Conservation (phyloP, 2,797 vertebrate genomes). For the Ceryle rudis region DNA sequence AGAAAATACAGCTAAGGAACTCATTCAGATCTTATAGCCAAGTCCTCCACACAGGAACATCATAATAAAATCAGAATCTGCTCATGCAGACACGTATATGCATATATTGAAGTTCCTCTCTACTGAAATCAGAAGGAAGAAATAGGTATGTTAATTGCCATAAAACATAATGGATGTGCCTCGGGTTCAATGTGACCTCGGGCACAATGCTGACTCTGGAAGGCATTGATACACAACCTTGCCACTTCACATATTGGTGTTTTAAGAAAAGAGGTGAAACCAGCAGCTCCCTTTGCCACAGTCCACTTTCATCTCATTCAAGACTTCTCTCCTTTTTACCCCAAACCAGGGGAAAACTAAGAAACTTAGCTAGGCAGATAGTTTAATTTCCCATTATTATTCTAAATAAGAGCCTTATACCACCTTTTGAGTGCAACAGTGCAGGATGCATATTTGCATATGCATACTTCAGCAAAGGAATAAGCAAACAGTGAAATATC, state of each 20-base stretch:
- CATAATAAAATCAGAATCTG: neutral
- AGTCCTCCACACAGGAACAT: neutral
- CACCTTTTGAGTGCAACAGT: neutral
- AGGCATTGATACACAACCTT: neutral
- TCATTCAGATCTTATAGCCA: neutral
- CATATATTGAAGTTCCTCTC: neutral
- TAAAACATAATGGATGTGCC: neutral
- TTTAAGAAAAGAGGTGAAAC: neutral
- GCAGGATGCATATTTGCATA: neutral
- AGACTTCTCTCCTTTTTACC: neutral
- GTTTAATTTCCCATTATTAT: too few species aligned
- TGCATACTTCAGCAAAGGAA: neutral
- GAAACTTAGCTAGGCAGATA: neutral
- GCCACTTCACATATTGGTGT: accelerated
- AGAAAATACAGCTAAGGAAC: neutral
- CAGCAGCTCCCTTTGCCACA: neutral
- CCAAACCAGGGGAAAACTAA: neutral
- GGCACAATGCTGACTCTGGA: neutral
- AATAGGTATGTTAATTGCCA: neutral
- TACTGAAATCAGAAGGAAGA: neutral
- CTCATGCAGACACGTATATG: neutral
- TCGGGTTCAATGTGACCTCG: neutral
- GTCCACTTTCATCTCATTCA: neutral
- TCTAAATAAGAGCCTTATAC: neutral
- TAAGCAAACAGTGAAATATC: neutral